Evolutionary conservation across 1,140 invertebrate species (phyloP), one percentile per base, ranked within the genome.

Genomic region (Cydia amplana): DNA sequence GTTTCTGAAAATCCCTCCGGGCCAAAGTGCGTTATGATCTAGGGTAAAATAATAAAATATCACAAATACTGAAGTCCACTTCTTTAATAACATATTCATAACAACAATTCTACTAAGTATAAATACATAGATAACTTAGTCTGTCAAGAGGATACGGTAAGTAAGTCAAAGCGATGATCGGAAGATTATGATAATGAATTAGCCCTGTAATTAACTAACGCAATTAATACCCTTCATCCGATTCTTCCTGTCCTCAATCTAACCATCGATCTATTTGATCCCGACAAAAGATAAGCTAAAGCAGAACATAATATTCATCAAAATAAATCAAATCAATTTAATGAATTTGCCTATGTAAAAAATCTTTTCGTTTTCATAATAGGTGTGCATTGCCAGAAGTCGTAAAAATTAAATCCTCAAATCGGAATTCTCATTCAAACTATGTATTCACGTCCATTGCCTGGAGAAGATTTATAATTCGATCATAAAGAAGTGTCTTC

Each of bases 401-500:
- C 49, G 16, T 51, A n/a, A 51, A n/a, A 12, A 14, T 2, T 51
- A 51, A 51, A 51, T 18, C n/a, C n/a, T 51, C 49, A 51, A 18
- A 51, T 51, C 49, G 10, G n/a, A 51, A 51, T 6, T 18, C 2
- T 51, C 49, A 51, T 51, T 12, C 5, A n/a, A 72, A 9, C 14
- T n/a, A n/a, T n/a, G n/a, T 10, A 70, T 77, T 51, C 0, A 20
- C 63, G 12, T 87, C 78, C 81, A 87, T 82, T 2, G 83, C 79
- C 74, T 79, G 78, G 79, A 94, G 91, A 18, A 92, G 81, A 12
- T 87, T 81, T 0, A 94, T 83, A 63, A 93, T 84, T 46, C 84
- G 81, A 51, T 93, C 83, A 80, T 92, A 94, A 0, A 94, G 76
- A 43, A 94, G 74, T 0, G 80, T 79, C 43, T 85, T 89, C 0